These are phyloP conservation scores for Ophion ellenae DNA, from an alignment of 2,888 invertebrate species.

Conservation along the genomic window DNA sequence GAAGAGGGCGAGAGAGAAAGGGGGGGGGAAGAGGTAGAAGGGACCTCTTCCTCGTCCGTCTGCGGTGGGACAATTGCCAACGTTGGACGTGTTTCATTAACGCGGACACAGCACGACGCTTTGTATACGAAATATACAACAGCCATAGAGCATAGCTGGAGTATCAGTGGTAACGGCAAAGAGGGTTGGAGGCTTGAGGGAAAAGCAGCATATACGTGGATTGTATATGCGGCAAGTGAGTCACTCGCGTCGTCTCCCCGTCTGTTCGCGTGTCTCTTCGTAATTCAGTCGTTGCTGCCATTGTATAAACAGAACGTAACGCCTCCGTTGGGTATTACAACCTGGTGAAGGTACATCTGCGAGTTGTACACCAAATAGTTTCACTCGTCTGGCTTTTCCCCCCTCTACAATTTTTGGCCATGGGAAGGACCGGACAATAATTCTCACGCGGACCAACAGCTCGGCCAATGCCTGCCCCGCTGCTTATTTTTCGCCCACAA, in stretches of 20 bases:
- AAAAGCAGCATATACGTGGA: slow-evolving; percentile 37
- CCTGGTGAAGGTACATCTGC: slow-evolving; percentile 40
- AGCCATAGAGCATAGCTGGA: slow-evolving; percentile 21
- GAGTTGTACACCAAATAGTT: slow-evolving; percentile 43
- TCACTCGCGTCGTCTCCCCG: slow-evolving; percentile 54
- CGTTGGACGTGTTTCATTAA: slow-evolving; percentile 79
- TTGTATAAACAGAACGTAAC: slow-evolving; percentile 50
- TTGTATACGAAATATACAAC: slow-evolving; percentile 62
- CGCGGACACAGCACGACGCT: slow-evolving; percentile 73
- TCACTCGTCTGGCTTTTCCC: slow-evolving; percentile 18
- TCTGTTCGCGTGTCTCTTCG: slow-evolving; percentile 50
- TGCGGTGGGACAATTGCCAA: slow-evolving; percentile 78
- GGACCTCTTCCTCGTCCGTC: slow-evolving; percentile 53
- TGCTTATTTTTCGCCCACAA: slow-evolving; percentile 9
- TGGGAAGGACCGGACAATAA: slow-evolving; percentile 7
- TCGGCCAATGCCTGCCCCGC: background rate
- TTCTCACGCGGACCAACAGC: slow-evolving; percentile 17
- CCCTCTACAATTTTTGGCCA: slow-evolving; percentile 15
- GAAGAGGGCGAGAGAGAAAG: background rate
- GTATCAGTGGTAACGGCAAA: slow-evolving; percentile 62
- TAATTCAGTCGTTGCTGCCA: slow-evolving; percentile 58
- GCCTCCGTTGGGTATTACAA: slow-evolving; percentile 63
- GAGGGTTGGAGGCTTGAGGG: slow-evolving; percentile 52
- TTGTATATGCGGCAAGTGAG: slow-evolving; percentile 41
- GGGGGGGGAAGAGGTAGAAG: background rate